phyloP scores from a whole-genome alignment of 2,797 vertebrate species.

The Propithecus deckenii region DNA sequence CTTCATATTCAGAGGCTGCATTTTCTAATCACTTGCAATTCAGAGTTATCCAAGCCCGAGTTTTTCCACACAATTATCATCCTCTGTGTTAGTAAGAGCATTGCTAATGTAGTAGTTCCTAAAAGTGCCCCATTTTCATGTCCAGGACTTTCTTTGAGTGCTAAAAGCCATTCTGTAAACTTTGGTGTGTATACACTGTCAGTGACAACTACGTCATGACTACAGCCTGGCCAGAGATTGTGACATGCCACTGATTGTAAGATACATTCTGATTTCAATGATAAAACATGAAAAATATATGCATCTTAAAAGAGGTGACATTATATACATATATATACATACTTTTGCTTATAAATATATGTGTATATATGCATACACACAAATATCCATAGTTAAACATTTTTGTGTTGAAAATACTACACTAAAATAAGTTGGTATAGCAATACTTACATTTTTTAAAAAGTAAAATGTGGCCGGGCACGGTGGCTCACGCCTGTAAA shows the following conservation, averaged over 20 bases:
- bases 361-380: background rate
- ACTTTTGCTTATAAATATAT: background rate
- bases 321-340: background rate
- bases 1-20: background rate
- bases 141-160: background rate
- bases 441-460: too few species aligned
- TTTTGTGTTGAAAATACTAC: background rate
- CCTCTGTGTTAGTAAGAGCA: background rate
- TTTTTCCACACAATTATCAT: background rate
- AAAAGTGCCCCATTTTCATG: background rate
- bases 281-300: constrained; percentile 6
- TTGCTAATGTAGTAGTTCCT: background rate
- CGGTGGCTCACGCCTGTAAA: too few species aligned
- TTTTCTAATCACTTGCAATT: background rate
- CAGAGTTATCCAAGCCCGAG: background rate
- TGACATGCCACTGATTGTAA: background rate
- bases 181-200: background rate
- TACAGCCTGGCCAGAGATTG: background rate
- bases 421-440: too few species aligned
- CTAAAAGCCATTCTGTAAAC: background rate
- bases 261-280: background rate
- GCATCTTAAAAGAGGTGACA: background rate
- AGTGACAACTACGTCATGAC: background rate
- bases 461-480: too few species aligned
- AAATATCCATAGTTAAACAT: background rate